A percentile compares a stretch with the other conserved stretches of the same genome.
Evolutionary conservation across 2,888 invertebrate species (phyloP).

Genomic region (Azorinus chamasolen): DNA sequence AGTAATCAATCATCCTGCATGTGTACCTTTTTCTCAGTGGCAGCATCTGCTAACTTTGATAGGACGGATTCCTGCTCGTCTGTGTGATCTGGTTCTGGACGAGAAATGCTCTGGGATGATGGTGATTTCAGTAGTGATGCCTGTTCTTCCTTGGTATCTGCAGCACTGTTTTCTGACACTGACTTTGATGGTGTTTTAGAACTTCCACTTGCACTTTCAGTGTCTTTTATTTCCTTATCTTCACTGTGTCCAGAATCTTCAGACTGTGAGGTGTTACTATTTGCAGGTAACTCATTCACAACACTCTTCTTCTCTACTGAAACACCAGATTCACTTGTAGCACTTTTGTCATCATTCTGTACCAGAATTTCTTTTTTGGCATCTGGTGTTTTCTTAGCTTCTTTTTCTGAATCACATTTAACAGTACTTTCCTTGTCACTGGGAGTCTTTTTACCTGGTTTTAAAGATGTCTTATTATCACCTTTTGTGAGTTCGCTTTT

Average conservation of each 20-base stretch:
- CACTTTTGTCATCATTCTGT: conserved; percentile 3
- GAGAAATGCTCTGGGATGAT: conserved; percentile 55
- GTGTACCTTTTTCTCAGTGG: conserved; percentile 38
- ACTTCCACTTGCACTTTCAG: conserved; percentile 1
- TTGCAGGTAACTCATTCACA: background rate
- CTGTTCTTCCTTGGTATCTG: conserved; percentile 5
- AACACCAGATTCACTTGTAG: conserved; percentile 6
- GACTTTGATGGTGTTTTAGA: conserved; percentile 14
- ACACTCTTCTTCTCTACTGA: too few relatives aligned
- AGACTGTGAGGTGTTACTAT: conserved; percentile 21
- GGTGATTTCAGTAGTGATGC: conserved; percentile 53
- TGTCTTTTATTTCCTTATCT: background rate
- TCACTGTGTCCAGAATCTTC: conserved; percentile 1
- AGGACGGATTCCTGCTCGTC: conserved; percentile 55
- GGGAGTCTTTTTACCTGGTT: too few relatives aligned
- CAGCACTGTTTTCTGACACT: background rate
- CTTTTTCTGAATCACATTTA: background rate
- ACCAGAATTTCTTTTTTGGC: background rate
- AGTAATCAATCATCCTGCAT: too few relatives aligned
- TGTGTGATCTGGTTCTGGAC: conserved; percentile 58
- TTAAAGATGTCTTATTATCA: too few relatives aligned
- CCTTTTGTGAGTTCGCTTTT: too few relatives aligned
- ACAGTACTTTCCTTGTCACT: background rate
- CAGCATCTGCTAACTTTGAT: conserved; percentile 43
- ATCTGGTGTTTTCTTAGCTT: background rate